Evolutionary conservation across 2,113 vertebrate genomes (phyloP).

Genomic region (Ibidorhyncha struthersii): DNA sequence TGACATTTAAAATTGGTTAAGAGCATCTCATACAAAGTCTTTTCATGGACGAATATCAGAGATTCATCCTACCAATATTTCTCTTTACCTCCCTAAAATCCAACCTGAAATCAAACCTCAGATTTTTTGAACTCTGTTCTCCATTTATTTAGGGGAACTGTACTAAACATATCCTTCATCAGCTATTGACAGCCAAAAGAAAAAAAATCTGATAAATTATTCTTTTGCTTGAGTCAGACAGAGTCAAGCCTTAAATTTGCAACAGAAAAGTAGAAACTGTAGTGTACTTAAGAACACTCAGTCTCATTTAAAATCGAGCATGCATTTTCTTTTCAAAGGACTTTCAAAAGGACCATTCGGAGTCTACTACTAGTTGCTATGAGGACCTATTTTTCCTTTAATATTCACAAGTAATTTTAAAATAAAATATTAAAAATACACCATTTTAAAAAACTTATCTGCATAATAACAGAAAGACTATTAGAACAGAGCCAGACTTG

Average conservation of each 20-base stretch:
- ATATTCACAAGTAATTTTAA: slow-evolving; percentile 9
- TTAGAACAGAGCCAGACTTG: not conserved
- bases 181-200: not conserved
- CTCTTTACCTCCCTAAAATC: not conserved
- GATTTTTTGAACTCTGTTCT: not conserved
- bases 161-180: not conserved
- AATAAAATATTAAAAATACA: slow-evolving; percentile 19
- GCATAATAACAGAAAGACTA: not conserved
- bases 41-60: not conserved
- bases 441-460: not conserved
- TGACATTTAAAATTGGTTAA: not conserved
- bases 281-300: not conserved
- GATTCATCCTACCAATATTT: not conserved
- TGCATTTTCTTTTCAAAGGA: not conserved
- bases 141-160: not conserved
- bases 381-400: not conserved
- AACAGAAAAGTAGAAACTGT: not conserved
- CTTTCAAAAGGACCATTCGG: not conserved
- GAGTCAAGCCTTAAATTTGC: not conserved
- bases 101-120: not conserved
- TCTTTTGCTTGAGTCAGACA: not conserved
- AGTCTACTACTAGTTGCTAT: not conserved
- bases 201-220: not conserved
- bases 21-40: not conserved
- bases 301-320: not conserved